Evolutionary conservation across 2,797 vertebrate genomes (phyloP).

Genomic region (Mico argentatus): DNA sequence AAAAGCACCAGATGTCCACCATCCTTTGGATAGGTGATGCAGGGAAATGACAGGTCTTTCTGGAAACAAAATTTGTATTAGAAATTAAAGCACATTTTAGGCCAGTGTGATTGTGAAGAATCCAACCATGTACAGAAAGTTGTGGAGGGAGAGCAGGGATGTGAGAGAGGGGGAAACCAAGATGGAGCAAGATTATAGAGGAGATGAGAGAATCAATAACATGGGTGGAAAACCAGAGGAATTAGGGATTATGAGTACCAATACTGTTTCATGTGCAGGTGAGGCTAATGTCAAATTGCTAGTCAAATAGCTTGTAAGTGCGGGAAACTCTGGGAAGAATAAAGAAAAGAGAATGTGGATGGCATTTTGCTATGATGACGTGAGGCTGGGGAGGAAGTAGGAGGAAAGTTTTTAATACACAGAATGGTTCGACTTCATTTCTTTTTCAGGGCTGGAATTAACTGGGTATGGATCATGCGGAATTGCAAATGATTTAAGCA

Average conservation of each 20-base stretch:
- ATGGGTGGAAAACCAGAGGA: neutral
- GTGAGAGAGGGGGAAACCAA: neutral
- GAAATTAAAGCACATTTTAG: neutral
- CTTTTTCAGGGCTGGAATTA: conserved; percentile 79
- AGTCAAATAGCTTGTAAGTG: neutral
- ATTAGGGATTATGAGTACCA: neutral
- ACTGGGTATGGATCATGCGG: conserved; percentile 72
- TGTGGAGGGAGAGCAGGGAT: neutral
- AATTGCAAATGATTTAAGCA: conserved; percentile 79
- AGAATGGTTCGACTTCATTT: neutral
- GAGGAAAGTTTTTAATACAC: neutral
- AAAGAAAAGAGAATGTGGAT: neutral
- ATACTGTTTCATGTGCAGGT: neutral
- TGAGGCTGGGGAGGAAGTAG: neutral
- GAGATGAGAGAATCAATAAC: neutral
- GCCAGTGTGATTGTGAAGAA: neutral
- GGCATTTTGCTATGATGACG: neutral
- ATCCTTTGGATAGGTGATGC: neutral
- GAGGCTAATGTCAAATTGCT: neutral
- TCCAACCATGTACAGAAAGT: neutral
- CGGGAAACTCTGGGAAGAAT: neutral
- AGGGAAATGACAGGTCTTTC: neutral
- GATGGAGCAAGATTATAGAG: neutral
- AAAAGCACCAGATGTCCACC: neutral
- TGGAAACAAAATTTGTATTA: neutral